Conservation (phyloP, 1,140 invertebrate species). For the Microplitis mediator region DNA sequence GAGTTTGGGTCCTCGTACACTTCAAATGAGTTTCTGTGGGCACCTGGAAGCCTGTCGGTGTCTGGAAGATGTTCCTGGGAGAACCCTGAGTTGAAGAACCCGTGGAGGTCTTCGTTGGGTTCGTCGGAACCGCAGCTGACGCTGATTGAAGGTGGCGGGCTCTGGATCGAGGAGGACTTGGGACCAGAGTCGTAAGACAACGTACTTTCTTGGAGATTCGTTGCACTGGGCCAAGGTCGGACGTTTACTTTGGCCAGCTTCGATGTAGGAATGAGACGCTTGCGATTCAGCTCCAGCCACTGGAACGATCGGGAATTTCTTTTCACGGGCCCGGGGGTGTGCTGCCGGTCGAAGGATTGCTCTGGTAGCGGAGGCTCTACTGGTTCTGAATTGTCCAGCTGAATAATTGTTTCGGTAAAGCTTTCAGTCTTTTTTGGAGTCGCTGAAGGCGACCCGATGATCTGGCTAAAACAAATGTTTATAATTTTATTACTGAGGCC, state of each 20-base stretch:
- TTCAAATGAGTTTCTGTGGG: neutral
- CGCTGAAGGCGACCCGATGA: constrained; percentile 49
- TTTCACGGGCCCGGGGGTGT: constrained; percentile 41
- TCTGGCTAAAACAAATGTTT: constrained; percentile 59
- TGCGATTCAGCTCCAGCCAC: constrained; percentile 41
- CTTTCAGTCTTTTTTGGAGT: constrained; percentile 47
- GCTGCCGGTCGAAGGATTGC: neutral
- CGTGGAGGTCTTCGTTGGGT: neutral
- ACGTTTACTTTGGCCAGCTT: constrained; percentile 42
- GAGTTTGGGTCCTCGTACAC: neutral
- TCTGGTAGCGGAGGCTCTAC: neutral
- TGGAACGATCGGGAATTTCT: constrained; percentile 34
- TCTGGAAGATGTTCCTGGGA: constrained; percentile 39
- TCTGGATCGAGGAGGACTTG: constrained; percentile 2
- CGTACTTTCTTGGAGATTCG: constrained; percentile 39
- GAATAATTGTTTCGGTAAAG: constrained; percentile 53
- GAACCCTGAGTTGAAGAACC: constrained; percentile 44
- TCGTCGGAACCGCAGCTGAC: neutral
- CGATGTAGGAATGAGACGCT: constrained; percentile 43
- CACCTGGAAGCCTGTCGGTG: neutral
- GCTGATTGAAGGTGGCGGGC: constrained; percentile 17
- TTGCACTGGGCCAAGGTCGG: constrained; percentile 54
- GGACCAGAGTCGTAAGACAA: neutral
- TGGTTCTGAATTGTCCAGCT: constrained; percentile 49
- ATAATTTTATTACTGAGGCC: neutral